Base-by-base conservation (phyloP, 1,140 invertebrate genomes). In the Eupeodes corollae region DNA sequence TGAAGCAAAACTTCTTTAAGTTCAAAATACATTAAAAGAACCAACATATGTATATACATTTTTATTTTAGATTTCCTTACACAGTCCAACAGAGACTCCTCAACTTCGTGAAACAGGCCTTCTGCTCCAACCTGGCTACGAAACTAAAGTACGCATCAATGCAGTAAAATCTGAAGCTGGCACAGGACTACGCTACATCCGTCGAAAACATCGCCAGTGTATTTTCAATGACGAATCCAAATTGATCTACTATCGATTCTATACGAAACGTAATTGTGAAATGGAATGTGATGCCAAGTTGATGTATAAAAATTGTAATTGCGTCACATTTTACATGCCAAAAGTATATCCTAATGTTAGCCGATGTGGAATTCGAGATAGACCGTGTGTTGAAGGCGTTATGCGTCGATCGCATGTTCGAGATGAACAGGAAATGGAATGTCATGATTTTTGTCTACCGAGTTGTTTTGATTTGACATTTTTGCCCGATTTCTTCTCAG, bases 81-180 rank as follows among this genome's bases (percentile, higher is more conserved):
- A 86, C 50, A 86, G 78, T 59, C 84, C 85, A 0, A 77, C 80
- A 3, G 85, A 88, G 61, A 82, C 79, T 0, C 84, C 84, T 1
- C 86, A 84, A 60, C 79, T 87, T 34, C 75, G 77, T 0, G 80
- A 85, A 53, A 80, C 80, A 44, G 83, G 80, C 1, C 76, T 82
- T 26, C 70, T 83, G 0, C 64, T 85, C 42, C 71, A 75, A 0
- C 79, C 83, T 0, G 83, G 84, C 0, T 66, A 75, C 31, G 84
- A 87, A 61, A 76, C 77, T 0, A 67, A 81, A 14, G 65, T 83
- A 10, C 75, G 75, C 2, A 78, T 87, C 15, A 70, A 71, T 19
- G 83, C 84, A 0, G 71, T 72, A 3, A 79, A 86, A 54, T 71
- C 74, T 3, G 75, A 80, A 45, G 79, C 83, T 0, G 75, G 75